Evolutionary conservation across 2,113 vertebrate genomes (phyloP).

Genomic region (Atractosteus spatula): DNA sequence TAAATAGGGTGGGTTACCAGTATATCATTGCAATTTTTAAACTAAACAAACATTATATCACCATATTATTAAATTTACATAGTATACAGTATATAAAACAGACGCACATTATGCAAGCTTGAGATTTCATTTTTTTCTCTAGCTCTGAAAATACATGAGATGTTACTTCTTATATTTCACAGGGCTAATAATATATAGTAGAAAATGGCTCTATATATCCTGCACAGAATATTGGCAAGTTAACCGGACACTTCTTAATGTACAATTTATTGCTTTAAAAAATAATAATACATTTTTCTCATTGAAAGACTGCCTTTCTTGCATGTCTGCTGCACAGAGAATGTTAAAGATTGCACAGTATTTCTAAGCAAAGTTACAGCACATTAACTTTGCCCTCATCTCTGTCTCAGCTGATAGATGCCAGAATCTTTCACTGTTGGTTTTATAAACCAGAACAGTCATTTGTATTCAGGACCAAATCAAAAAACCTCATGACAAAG

Average conservation of each 20-base stretch:
- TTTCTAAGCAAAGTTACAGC: conserved; percentile 60
- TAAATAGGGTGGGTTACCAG: too few relatives aligned
- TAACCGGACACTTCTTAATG: neutral
- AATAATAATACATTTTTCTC: neutral
- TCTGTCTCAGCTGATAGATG: conserved; percentile 72
- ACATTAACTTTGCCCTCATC: conserved; percentile 75
- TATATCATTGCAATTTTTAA: too few relatives aligned
- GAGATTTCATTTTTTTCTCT: too few relatives aligned
- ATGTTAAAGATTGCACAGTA: conserved; percentile 18
- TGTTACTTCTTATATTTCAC: too few relatives aligned
- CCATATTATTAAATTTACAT: too few relatives aligned
- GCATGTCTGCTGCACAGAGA: neutral
- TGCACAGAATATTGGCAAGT: neutral
- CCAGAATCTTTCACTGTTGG: conserved; percentile 66
- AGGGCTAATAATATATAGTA: too few relatives aligned
- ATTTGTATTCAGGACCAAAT: conserved; percentile 74
- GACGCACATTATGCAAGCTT: too few relatives aligned
- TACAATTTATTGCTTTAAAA: neutral
- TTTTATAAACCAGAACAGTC: conserved; percentile 71
- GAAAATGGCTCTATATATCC: neutral
- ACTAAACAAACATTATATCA: too few relatives aligned
- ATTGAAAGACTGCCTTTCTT: neutral
- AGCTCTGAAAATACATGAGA: too few relatives aligned
- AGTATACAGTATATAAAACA: too few relatives aligned
- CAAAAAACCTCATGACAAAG: conserved; percentile 74